Conservation (phyloP, 1,140 invertebrate species). For the Microplitis mediator region DNA sequence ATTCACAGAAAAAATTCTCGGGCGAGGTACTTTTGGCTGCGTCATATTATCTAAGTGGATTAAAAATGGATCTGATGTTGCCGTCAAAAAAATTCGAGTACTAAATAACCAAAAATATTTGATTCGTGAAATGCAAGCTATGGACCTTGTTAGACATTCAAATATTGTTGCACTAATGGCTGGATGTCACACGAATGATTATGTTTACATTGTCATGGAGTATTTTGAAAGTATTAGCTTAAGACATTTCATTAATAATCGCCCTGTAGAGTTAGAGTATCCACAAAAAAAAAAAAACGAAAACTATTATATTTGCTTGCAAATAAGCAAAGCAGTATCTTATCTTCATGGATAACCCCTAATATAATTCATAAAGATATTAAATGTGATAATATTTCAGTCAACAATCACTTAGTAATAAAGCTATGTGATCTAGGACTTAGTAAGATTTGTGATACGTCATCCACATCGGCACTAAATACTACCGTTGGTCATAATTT, state of each 20-base stretch:
- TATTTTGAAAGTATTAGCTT: constrained; percentile 14
- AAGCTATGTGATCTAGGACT: constrained; percentile 25
- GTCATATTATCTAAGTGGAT: background rate
- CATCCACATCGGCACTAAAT: background rate
- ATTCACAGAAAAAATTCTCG: background rate
- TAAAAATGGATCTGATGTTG: background rate
- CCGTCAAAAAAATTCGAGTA: constrained; percentile 1
- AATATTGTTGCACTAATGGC: constrained; percentile 14
- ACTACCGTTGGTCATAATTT: constrained; percentile 7
- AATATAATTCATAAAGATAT: constrained; percentile 19
- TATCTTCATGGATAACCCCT: background rate
- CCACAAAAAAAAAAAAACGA: background rate
- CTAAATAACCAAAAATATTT: background rate
- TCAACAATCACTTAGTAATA: background rate
- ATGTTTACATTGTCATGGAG: constrained; percentile 9
- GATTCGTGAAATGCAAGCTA: background rate
- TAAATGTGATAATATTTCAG: constrained; percentile 20
- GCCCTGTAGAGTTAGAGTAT: background rate
- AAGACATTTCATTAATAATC: background rate
- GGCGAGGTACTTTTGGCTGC: background rate
- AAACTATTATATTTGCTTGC: constrained; percentile 4
- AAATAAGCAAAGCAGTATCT: constrained; percentile 12
- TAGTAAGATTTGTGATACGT: background rate
- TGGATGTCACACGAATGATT: background rate
- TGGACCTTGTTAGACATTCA: background rate